Conservation (phyloP, 2,113 vertebrate species). For the Psilopogon haemacephalus region DNA sequence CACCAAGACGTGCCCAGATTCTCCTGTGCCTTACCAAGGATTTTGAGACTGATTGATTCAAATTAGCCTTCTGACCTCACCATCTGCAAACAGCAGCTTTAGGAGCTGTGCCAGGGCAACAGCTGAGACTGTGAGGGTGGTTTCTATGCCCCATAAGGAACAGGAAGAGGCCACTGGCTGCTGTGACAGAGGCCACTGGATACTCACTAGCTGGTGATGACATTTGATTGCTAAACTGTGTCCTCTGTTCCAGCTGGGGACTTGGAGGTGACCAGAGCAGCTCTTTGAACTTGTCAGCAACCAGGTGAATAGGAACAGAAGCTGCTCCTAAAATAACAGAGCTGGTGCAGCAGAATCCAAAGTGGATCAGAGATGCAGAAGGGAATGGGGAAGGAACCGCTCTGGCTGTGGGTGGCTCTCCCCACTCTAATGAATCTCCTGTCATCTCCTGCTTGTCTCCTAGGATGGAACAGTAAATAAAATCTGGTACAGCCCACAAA, state of each 20-base stretch:
- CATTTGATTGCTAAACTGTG: neutral
- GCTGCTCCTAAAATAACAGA: neutral
- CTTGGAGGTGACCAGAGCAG: neutral
- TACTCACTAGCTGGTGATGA: neutral
- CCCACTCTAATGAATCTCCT: slow-evolving; percentile 71
- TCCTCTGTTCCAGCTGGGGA: neutral
- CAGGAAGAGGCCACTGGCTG: neutral
- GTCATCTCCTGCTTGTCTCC: slow-evolving; percentile 67
- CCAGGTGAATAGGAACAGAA: neutral
- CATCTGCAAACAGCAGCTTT: neutral
- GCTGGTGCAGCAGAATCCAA: neutral
- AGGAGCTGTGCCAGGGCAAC: neutral
- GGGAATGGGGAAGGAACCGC: neutral
- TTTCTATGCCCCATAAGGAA: neutral
- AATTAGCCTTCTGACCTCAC: neutral
- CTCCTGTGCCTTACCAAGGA: neutral
- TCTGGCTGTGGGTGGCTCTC: slow-evolving; percentile 46
- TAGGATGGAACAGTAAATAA: slow-evolving; percentile 75
- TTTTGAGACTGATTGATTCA: neutral
- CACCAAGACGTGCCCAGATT: neutral
- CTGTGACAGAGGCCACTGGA: neutral
- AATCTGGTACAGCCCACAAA: slow-evolving; percentile 71
- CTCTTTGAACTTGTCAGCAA: neutral
- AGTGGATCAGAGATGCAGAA: neutral
- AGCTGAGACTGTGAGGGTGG: neutral